Base-by-base conservation (phyloP, 1,140 invertebrate species). In the Ganaspis sp. region DNA sequence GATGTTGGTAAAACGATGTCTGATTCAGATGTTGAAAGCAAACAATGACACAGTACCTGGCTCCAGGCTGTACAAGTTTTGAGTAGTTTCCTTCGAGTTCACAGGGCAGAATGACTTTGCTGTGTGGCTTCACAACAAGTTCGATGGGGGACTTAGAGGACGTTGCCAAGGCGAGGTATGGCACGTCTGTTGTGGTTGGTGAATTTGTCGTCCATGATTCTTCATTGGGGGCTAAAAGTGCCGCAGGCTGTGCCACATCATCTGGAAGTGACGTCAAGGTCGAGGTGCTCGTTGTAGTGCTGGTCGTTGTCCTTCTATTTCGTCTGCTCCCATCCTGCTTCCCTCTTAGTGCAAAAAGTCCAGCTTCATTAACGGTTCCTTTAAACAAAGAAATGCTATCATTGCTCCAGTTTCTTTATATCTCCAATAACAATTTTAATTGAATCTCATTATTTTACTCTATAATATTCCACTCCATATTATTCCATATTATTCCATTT, bases 81-180 rank as follows among this genome's bases (percentile, higher is more conserved):
- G 90, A 87, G 75, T 88, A 87, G 86, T 91, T 91, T 73, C 86
- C 89, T 75, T 90, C 89, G 29, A 91, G 84, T 70, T 91, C 89
- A 80, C 90, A 91, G 26, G 90, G 90, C 49, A 91, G 79, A 72
- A 91, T 81, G 83, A 91, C 84, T 85, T 91, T 89, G 76, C 80
- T 87, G 74, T 87, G 89, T 71, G 89, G 89, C 76, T 91, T 90
- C 72, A 90, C 89, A 78, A 90, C 85, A 53, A 90, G 82, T 69
- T 91, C 88, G 40, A 87, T 76, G 71, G 88, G 87, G 69, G 86
- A 85, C 77, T 84, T 85, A 26, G 86, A 83, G n/a, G 85, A 79
- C 12, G 64, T 79, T 38, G 79, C 70, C 34, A 83, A 76, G 77
- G 82, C 81, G 11, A 79, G 78, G 72, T 81, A 81, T 69, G 85